Evolutionary conservation across 1,140 invertebrate species (phyloP), one percentile per base, ranked within the genome.

Genomic region (Diachasma alloeum): DNA sequence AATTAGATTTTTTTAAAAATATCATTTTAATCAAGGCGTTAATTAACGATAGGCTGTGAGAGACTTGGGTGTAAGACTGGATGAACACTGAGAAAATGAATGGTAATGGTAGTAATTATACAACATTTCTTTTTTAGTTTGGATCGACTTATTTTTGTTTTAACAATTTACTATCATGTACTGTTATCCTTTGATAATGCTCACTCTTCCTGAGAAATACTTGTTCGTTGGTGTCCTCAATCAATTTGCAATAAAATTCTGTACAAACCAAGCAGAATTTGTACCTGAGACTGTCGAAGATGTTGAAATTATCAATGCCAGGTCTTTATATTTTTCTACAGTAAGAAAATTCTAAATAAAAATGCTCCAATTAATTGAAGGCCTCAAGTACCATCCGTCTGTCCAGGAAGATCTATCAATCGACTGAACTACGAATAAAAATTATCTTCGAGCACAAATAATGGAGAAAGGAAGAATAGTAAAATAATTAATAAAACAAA

Each of bases 261-360:
- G 31, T 31, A 42, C 37, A 44, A 74, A 44, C 42, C 10, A 31
- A 66, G 22, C 19, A 22, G 59, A 66, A 74, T 74, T 74, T 67
- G 73, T 74, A 74, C 73, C 73, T 74, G 73, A 74, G 44, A 74
- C 63, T 66, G 22, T 26, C 26, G 19, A 44, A 42, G 44, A 37
- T 36, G 17, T 37, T 63, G 22, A 24, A 75, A 75, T 68, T 9
- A 69, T n/a, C 15, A 56, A 56, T 56, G 19, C 19, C 53, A 22
- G 59, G 24, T 46, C 0, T 68, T 31, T 46, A 67, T 68, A 31
- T 69, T 67, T 48, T 68, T 75, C 42, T 68, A 75, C 22, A 67
- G 0, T 68, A 67, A 75, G 31, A 46, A 19, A 19, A 17, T 19
- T 19, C 19, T 39, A 46, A n/a, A 73, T 73, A 31, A 39, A 31